Evolutionary conservation across 2,888 invertebrate genomes (phyloP), one percentile per base, ranked within the genome.

Genomic region (Pasiphila rectangulata): DNA sequence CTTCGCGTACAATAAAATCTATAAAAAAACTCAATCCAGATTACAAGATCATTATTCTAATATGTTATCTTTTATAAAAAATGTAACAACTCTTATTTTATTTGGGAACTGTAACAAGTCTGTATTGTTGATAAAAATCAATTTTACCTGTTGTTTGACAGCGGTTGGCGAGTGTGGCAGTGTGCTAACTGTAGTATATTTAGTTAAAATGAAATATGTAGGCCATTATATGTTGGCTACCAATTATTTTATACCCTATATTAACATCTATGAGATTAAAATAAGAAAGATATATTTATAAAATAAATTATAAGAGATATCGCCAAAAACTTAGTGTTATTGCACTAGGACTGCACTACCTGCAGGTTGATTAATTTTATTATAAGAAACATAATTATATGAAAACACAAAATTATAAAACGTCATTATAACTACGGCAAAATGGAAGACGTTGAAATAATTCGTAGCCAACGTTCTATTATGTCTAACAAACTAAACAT

Each of bases 61-160:
- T 86, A 84, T 81, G 82, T 82, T 78, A 46, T 85, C 79, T 79
- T 83, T 83, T 86, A 83, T 86, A 85, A 86, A 85, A 86, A 83
- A 86, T 84, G 84, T 80, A 88, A 87, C 86, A 88, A 87, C 81
- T 79, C 87, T 88, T 88, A 87, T 69, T 83, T 87, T 85, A 87
- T 66, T 72, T 81, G 77, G 86, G 85, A 85, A 85, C 83, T 84
- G 84, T 82, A 87, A 87, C 85, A 85, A 87, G 84, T 84, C 72
- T 80, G 77, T 85, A 83, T 84, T 87, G 85, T 74, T 34, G 74
- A 72, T 79, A 79, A 70, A 82, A 86, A 54, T 53, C 61, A 53
- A n/a, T 58, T 47, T 69, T 46, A 56, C 53, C 55, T 50, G 46
- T 52, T 54, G 44, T 63, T 61, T 68, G 81, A 83, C 83, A 84